These are phyloP conservation scores for Pandemis cinnamomeana DNA, from an alignment of 2,888 invertebrate species.

Conservation along the genomic window DNA sequence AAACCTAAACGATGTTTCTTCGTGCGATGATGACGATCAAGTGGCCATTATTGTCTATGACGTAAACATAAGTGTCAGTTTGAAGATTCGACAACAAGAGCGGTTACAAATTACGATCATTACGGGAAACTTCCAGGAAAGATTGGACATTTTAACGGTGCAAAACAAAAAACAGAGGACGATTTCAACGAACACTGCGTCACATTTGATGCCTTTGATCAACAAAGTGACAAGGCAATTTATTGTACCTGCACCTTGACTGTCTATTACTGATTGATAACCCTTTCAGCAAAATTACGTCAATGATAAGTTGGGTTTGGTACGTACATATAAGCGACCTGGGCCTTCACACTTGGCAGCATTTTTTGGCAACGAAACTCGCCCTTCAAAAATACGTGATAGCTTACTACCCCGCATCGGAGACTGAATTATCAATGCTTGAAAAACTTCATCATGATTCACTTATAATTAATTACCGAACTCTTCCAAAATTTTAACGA, in stretches of 20 bases:
- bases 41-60: slow-evolving; percentile 24
- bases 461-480: no score
- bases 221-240: slow-evolving; percentile 20
- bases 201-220: slow-evolving; percentile 12
- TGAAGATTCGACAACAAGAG: slow-evolving; percentile 23
- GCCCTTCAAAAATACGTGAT: not conserved
- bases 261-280: not conserved
- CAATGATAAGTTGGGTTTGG: not conserved
- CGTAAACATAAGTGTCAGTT: slow-evolving; percentile 22
- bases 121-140: slow-evolving; percentile 28
- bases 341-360: no score
- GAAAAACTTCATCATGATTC: no score
- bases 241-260: not conserved
- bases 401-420: not conserved
- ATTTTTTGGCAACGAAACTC: no score
- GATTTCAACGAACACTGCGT: slow-evolving; percentile 20
- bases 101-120: slow-evolving; percentile 28
- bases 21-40: slow-evolving; percentile 22
- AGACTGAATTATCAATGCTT: no score
- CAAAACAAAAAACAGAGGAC: slow-evolving; percentile 23
- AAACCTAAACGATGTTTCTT: slow-evolving; percentile 19
- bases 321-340: no score
- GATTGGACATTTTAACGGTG: slow-evolving; percentile 12
- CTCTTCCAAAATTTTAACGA: no score
- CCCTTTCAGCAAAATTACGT: not conserved